Evolutionary conservation across 2,797 vertebrate genomes (phyloP).

Genomic region (Malurus splendens): DNA sequence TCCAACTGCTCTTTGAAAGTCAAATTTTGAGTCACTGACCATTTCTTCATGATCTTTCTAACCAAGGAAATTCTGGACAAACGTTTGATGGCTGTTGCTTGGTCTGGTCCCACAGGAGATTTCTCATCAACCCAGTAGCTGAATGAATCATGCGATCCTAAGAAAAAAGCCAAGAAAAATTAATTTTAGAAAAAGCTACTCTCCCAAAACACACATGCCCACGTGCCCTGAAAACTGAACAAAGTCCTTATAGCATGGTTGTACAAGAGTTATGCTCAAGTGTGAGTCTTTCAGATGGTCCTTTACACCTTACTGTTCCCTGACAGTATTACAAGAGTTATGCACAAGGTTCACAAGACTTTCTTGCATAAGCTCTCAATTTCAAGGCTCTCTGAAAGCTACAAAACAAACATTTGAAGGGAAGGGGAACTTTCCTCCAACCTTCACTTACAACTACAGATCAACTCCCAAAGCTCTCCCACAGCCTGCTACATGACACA

Average conservation of each 20-base stretch:
- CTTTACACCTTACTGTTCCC: background rate
- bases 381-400: background rate
- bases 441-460: background rate
- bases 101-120: constrained; percentile 93
- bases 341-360: background rate
- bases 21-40: constrained; percentile 96
- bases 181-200: background rate
- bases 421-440: background rate
- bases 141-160: constrained; percentile 96
- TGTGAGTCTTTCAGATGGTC: background rate
- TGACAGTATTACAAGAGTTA: background rate
- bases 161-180: background rate
- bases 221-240: background rate
- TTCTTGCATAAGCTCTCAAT: background rate
- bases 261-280: background rate
- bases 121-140: constrained; percentile 96
- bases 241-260: background rate
- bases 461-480: background rate
- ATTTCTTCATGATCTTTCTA: constrained; percentile 96
- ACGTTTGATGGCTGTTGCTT: constrained; percentile 86
- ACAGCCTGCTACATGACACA: background rate
- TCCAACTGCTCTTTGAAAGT: constrained; percentile 93
- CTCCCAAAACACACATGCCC: background rate
- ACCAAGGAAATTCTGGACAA: constrained; percentile 87
- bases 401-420: background rate